A percentile compares a stretch with the other conserved stretches of the same genome.
phyloP scores from a whole-genome alignment of 2,797 vertebrate genomes.

The Antennarius maculatus region DNA sequence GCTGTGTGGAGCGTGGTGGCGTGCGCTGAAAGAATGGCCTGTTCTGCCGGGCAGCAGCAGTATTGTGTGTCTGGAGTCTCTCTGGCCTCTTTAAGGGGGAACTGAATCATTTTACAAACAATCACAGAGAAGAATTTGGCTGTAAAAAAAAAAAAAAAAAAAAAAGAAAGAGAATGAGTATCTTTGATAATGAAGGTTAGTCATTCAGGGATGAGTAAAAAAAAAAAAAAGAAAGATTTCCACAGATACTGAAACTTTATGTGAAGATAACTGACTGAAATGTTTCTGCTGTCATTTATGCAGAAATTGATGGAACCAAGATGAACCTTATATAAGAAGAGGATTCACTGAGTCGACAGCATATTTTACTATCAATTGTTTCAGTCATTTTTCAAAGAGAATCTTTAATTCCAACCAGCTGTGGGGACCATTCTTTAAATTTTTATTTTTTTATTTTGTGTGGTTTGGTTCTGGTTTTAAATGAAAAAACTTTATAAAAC shows the following conservation, averaged over 20 bases:
- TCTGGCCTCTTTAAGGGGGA: constrained; percentile 49
- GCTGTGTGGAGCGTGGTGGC: constrained; percentile 75
- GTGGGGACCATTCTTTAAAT: neutral
- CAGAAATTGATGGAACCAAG: neutral
- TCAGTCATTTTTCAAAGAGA: neutral
- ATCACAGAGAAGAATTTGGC: constrained; percentile 49
- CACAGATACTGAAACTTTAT: no score
- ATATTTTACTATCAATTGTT: neutral
- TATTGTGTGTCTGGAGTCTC: constrained; percentile 72
- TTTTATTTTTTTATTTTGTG: neutral
- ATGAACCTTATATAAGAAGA: neutral
- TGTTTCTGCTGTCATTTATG: neutral
- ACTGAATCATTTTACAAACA: constrained; percentile 60
- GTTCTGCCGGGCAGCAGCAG: constrained; percentile 74
- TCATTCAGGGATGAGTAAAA: constrained; percentile 1
- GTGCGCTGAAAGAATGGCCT: constrained; percentile 78
- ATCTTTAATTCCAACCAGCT: neutral
- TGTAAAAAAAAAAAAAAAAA: neutral
- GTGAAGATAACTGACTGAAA: neutral
- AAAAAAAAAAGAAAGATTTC: no score
- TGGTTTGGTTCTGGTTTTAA: no score
- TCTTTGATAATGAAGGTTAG: constrained; percentile 27
- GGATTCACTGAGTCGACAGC: neutral
- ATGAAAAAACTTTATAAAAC: no score
- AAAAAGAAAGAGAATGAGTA: neutral